Conservation (phyloP, 92 coral and sea anemone species). For the Epizoanthus fatuus region DNA sequence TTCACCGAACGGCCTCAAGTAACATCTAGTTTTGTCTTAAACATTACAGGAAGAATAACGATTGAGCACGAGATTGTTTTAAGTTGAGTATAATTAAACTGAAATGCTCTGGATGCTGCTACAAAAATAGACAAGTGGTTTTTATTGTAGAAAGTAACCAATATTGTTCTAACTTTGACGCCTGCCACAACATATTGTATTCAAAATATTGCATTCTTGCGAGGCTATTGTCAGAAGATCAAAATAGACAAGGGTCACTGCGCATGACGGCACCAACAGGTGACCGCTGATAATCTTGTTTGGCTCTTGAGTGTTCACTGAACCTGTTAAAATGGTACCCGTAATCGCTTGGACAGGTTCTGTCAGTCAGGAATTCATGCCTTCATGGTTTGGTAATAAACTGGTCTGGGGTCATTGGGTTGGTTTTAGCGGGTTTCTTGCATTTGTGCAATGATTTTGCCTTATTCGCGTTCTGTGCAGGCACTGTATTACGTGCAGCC, state of each 20-base stretch:
- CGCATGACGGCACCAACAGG: slow-evolving; percentile 34
- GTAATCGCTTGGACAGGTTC: slow-evolving; percentile 6
- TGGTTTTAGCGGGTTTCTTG: slow-evolving; percentile 15
- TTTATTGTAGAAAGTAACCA: background rate
- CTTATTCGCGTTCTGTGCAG: slow-evolving; percentile 17
- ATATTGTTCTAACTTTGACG: background rate
- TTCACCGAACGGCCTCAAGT: background rate
- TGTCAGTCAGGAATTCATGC: slow-evolving; percentile 43
- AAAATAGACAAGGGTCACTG: slow-evolving; percentile 1
- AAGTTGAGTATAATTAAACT: background rate
- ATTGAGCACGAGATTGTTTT: background rate
- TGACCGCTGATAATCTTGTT: background rate
- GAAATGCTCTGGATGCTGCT: background rate
- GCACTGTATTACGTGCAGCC: background rate
- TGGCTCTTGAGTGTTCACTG: slow-evolving; percentile 16
- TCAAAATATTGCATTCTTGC: background rate
- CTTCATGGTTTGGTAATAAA: slow-evolving; percentile 51
- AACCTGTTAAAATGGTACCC: slow-evolving; percentile 12
- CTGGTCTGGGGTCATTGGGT: slow-evolving; percentile 29
- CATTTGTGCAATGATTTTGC: background rate
- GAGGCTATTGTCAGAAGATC: slow-evolving; percentile 3
- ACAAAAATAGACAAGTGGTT: background rate
- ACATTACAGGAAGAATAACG: no score
- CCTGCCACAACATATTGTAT: background rate
- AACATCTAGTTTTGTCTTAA: no score